Conservation (phyloP, 2,113 vertebrate genomes). For the Megaceryle torquata region DNA sequence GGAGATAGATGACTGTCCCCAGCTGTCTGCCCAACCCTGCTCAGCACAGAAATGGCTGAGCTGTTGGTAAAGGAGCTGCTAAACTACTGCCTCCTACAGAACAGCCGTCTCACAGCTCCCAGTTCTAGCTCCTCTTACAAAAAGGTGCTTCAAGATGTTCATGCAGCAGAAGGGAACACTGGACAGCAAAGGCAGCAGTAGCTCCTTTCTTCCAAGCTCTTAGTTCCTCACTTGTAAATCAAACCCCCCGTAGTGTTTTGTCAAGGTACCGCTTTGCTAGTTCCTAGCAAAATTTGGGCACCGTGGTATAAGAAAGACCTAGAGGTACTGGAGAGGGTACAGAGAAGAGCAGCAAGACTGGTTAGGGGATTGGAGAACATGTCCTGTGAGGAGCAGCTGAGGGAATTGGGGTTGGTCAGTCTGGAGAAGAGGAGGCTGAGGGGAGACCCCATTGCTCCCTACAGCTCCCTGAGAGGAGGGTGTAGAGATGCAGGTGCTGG, state of each 20-base stretch:
- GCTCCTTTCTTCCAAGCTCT: not conserved
- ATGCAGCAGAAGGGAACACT: not conserved
- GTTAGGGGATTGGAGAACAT: too few relatives aligned
- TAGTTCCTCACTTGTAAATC: not conserved
- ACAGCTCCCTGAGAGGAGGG: too few relatives aligned
- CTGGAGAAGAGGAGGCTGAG: too few relatives aligned
- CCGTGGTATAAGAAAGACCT: too few relatives aligned
- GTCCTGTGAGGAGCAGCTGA: too few relatives aligned
- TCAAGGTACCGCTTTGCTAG: not conserved
- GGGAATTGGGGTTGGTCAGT: too few relatives aligned
- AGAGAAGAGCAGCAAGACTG: too few relatives aligned
- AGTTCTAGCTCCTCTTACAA: not conserved
- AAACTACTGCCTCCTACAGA: not conserved
- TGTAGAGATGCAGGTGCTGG: too few relatives aligned
- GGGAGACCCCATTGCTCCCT: too few relatives aligned
- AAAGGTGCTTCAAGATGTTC: not conserved
- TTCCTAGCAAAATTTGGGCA: not conserved
- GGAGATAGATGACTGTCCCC: not conserved
- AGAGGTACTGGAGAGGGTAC: too few relatives aligned
- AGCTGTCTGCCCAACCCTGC: not conserved
- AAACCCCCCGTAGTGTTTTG: not conserved
- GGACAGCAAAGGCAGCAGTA: not conserved
- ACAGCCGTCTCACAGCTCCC: not conserved
- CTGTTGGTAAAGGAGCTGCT: not conserved
- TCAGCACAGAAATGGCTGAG: not conserved